phyloP scores from a whole-genome alignment of 2,113 vertebrate species.

The Corydoras maculifer region DNA sequence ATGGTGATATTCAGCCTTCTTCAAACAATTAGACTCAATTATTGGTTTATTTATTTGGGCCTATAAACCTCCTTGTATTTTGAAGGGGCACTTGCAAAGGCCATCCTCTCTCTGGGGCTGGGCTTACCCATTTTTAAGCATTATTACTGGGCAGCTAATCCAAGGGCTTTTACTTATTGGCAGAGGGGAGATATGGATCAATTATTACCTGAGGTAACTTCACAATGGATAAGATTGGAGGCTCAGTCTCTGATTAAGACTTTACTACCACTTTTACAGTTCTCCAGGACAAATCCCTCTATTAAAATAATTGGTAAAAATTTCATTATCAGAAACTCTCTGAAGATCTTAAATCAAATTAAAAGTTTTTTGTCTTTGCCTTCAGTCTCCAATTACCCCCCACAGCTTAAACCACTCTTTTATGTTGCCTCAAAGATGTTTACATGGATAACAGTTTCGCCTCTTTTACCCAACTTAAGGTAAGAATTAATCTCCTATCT shows the following conservation, averaged over 20 bases:
- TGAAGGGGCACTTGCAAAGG: background rate
- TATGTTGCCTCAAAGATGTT: background rate
- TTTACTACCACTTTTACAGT: background rate
- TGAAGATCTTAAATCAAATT: constrained; percentile 3
- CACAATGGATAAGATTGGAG: no score
- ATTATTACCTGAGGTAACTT: background rate
- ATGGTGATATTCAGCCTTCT: no score
- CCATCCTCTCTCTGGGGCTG: background rate
- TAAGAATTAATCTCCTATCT: background rate
- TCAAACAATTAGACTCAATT: no score
- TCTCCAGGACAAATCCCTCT: background rate
- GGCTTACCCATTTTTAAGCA: no score
- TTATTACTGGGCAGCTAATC: background rate
- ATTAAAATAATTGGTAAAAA: background rate
- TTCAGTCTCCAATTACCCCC: background rate
- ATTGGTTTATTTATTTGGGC: background rate
- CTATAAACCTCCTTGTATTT: background rate
- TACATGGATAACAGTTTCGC: background rate
- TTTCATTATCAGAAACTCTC: constrained; percentile 1
- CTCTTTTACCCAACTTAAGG: background rate
- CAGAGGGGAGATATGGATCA: background rate
- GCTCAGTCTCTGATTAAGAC: background rate
- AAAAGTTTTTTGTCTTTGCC: background rate
- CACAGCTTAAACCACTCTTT: background rate
- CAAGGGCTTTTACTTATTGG: background rate